phyloP scores from a whole-genome alignment of 2,888 invertebrate genomes.

The Chalcosyrphus nemorum region DNA sequence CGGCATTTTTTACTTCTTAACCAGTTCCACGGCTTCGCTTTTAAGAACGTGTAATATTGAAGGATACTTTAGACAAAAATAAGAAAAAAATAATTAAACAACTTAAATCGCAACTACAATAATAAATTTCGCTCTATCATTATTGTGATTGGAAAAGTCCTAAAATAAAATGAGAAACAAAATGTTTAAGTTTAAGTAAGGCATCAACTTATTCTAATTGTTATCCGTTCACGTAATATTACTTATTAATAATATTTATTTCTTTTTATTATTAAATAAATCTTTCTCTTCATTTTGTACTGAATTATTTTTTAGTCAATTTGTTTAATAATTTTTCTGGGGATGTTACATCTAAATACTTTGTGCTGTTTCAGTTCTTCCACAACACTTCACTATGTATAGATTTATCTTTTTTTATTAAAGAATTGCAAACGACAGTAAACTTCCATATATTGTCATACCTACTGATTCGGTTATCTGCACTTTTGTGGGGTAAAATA shows the following conservation, averaged over 20 bases:
- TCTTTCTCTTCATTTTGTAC: slow-evolving; percentile 46
- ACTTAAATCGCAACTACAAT: slow-evolving; percentile 22
- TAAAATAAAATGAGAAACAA: slow-evolving; percentile 20
- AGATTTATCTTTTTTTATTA: not conserved
- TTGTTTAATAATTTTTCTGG: slow-evolving; percentile 13
- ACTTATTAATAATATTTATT: not conserved
- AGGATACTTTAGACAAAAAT: slow-evolving; percentile 1
- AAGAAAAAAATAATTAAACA: slow-evolving; percentile 31
- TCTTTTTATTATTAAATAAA: slow-evolving; percentile 12
- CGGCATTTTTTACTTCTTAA: slow-evolving; percentile 20
- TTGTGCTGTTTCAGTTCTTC: slow-evolving; percentile 35
- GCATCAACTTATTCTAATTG: slow-evolving; percentile 62
- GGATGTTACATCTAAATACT: slow-evolving; percentile 21
- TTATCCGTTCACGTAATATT: slow-evolving; percentile 9
- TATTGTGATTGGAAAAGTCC: not conserved
- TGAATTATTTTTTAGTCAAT: slow-evolving; percentile 57
- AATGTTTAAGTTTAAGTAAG: slow-evolving; percentile 39
- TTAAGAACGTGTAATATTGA: not conserved
- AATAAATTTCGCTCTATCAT: slow-evolving; percentile 18
- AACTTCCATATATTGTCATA: not conserved
- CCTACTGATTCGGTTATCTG: not conserved
- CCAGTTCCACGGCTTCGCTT: not conserved
- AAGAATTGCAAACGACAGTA: not conserved
- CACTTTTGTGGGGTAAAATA: not conserved
- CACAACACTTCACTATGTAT: not conserved